A percentile compares a stretch with the other conserved stretches of the same genome.
Conservation (phyloP, 2,888 invertebrate species). For the Onthophagus sagittarius region DNA sequence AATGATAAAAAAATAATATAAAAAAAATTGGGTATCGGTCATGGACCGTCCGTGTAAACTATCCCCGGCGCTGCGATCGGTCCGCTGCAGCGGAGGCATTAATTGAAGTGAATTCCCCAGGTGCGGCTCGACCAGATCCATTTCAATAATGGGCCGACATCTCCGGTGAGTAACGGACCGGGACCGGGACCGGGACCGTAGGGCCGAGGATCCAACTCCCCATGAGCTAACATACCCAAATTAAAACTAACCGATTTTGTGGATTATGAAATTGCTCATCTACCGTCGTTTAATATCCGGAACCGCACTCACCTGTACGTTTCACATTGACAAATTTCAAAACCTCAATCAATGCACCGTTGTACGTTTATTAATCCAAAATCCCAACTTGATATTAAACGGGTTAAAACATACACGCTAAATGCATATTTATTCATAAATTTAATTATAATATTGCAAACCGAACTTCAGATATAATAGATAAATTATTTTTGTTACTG, state of each 20-base stretch:
- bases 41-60: slow-evolving; percentile 2
- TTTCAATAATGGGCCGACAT: slow-evolving; percentile 12
- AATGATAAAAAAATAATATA: neutral
- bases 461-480: too few species aligned
- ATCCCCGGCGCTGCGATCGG: neutral
- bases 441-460: too few species aligned
- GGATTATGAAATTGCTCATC: neutral
- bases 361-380: neutral
- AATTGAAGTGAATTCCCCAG: slow-evolving; percentile 13
- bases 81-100: slow-evolving; percentile 6
- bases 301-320: neutral
- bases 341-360: neutral
- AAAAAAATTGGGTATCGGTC: neutral
- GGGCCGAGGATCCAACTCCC: neutral
- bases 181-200: neutral
- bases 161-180: slow-evolving; percentile 6
- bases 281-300: neutral
- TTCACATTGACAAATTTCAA: neutral
- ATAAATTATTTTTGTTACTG: too few species aligned
- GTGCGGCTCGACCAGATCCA: slow-evolving; percentile 7
- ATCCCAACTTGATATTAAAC: neutral
- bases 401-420: too few species aligned
- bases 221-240: neutral
- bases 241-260: slow-evolving; percentile 12
- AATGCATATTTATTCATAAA: too few species aligned